Percentiles rank a stretch among this genome's conserved stretches.
Evolutionary conservation across 1,140 invertebrate species (phyloP).

Genomic region (Oryctes rhinoceros): DNA sequence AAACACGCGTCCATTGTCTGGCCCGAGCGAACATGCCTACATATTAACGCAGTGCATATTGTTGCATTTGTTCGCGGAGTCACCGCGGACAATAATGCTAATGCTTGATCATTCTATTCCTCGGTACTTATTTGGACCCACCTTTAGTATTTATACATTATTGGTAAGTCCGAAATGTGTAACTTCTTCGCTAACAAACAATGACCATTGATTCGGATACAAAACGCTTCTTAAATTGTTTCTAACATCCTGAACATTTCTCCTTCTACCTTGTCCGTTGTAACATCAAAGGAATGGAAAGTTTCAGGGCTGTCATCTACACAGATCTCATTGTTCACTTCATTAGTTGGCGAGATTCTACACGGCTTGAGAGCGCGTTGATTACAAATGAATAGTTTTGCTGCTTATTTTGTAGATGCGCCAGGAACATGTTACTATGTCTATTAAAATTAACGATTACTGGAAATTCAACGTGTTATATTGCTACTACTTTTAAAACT

Average conservation of each 20-base stretch:
- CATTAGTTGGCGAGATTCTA: constrained; percentile 5
- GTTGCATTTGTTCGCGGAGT: too few relatives aligned
- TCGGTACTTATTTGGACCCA: not conserved
- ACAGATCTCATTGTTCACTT: not conserved
- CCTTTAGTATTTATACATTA: not conserved
- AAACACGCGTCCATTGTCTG: too few relatives aligned
- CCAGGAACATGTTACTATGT: too few relatives aligned
- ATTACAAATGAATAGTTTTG: not conserved
- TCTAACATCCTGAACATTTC: not conserved
- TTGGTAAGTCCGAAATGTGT: not conserved
- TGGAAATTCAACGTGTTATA: too few relatives aligned
- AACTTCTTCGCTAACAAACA: not conserved
- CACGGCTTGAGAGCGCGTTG: not conserved
- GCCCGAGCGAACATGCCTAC: too few relatives aligned
- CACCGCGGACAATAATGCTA: not conserved
- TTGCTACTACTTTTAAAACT: too few relatives aligned
- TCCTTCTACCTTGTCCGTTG: not conserved
- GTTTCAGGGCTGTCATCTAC: not conserved
- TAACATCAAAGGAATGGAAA: not conserved
- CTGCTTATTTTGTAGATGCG: too few relatives aligned
- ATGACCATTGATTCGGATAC: constrained; percentile 6
- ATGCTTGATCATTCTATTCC: constrained; percentile 15
- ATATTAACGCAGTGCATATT: too few relatives aligned
- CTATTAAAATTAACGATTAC: too few relatives aligned
- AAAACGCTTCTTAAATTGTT: not conserved